These are phyloP conservation scores for Tokudaia tokunoshimensis DNA, from an alignment of 2,797 vertebrate genomes.

Conservation along the genomic window DNA sequence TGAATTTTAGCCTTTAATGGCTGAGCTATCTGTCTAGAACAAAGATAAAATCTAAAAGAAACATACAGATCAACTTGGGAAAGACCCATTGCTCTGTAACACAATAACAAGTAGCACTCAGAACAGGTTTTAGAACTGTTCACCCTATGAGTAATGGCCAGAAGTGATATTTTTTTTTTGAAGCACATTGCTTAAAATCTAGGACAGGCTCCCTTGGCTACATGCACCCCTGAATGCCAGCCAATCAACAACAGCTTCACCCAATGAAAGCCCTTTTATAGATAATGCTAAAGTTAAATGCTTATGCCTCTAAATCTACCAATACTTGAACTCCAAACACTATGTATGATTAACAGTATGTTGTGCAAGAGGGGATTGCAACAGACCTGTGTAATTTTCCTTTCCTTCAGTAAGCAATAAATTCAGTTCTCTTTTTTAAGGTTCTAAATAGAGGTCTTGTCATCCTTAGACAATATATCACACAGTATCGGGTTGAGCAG, in stretches of 20 bases:
- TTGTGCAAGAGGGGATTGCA: neutral
- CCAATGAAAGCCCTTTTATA: neutral
- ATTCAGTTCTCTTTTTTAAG: neutral
- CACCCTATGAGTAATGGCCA: neutral
- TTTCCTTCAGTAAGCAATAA: neutral
- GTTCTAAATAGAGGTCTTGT: neutral
- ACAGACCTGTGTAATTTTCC: neutral
- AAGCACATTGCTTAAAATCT: neutral
- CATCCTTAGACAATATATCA: neutral
- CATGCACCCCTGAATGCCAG: neutral
- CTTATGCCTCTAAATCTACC: neutral
- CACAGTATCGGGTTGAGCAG: neutral
- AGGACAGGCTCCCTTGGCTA: neutral
- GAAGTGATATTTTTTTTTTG: neutral
- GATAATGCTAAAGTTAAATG: neutral
- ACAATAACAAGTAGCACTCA: neutral
- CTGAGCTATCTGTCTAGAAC: neutral
- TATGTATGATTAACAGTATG: neutral
- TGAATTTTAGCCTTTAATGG: neutral
- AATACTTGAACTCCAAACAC: neutral
- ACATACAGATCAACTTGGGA: neutral
- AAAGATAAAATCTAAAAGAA: neutral
- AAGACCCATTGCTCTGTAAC: neutral
- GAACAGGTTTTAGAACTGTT: neutral
- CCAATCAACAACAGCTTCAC: neutral